Base-by-base conservation (phyloP, 2,797 vertebrate genomes). In the Chloroceryle inda region DNA sequence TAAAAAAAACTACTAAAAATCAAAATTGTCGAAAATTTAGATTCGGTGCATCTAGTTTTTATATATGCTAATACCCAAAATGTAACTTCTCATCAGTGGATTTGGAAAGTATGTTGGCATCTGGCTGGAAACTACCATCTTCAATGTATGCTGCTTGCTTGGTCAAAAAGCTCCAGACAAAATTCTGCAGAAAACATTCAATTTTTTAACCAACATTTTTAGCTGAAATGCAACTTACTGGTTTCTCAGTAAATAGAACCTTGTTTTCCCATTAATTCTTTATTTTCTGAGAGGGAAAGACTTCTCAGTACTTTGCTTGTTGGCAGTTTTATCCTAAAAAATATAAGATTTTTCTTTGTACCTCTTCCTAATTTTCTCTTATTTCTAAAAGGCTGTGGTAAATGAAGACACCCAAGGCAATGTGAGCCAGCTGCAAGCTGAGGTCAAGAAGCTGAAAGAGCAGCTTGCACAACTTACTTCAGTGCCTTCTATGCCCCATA, bases 391-490 rank as follows among this genome's bases (percentile, higher is more conserved):
- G 99, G 99, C 99, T 67, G 96, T 99, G 82, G 98, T 99, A 68
- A 99, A 99, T 77, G 99, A 99, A 97, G 99, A 99, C 96, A 99
- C 99, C 7, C 99, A 99, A 92, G 99, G 99, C 92, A 99, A 99
- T 27, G 99, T 99, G 94, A 99, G 77, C 94, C 99, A 99, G 94
- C 97, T 99, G 53, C 99, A 99, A 96, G 98, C 99, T 73, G 99
- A 99, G 96, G 97, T 99, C 90, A 99, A 98, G 97, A 99, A 99
- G 91, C 94, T 99, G 84, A 99, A 99, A 96, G 99, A 99, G 71
- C 99, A 99, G 87, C 98, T 99, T 85, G 97, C 98, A 64, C 98
- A 98, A 18, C 98, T 97, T 3, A 92, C 98, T 74, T 95, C 97
- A 58, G 88, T 92, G 56, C 92, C 89, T 17, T 64, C 94, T 74